These are phyloP conservation scores for Phymatocera aterrima DNA, from an alignment of 2,888 invertebrate genomes.

Conservation along the genomic window DNA sequence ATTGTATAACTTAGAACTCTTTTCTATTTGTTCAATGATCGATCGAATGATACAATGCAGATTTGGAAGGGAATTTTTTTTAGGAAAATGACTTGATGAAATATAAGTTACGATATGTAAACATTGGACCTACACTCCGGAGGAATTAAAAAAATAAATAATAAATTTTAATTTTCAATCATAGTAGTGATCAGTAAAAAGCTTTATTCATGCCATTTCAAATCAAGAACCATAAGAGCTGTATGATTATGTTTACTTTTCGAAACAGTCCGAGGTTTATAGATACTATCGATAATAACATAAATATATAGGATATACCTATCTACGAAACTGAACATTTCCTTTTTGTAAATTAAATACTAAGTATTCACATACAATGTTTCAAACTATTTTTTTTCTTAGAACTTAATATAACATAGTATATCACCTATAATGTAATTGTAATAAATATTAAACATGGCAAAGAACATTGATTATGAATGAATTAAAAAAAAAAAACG, in stretches of 20 bases:
- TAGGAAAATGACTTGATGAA: conserved; percentile 30
- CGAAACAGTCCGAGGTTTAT: conserved; percentile 32
- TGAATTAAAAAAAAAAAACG: not conserved
- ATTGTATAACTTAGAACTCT: not conserved
- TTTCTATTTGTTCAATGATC: not conserved
- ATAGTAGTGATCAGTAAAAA: too few relatives aligned
- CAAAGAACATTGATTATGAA: not conserved
- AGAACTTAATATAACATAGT: too few relatives aligned
- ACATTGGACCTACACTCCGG: not conserved
- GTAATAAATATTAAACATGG: not conserved
- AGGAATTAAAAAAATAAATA: conserved; percentile 1
- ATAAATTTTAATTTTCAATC: not conserved
- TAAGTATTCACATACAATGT: not conserved
- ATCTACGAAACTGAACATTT: not conserved
- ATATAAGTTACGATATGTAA: conserved; percentile 16
- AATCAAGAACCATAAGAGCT: not conserved
- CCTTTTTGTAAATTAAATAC: conserved; percentile 18
- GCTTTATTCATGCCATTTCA: too few relatives aligned
- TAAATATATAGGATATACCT: not conserved
- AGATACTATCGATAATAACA: not conserved
- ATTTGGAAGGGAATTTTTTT: conserved; percentile 25
- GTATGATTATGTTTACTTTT: not conserved
- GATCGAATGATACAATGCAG: conserved; percentile 23
- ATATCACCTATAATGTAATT: too few relatives aligned
- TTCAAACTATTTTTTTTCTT: not conserved